Conservation (phyloP, 2,888 invertebrate species). For the Cremastinae sp. region DNA sequence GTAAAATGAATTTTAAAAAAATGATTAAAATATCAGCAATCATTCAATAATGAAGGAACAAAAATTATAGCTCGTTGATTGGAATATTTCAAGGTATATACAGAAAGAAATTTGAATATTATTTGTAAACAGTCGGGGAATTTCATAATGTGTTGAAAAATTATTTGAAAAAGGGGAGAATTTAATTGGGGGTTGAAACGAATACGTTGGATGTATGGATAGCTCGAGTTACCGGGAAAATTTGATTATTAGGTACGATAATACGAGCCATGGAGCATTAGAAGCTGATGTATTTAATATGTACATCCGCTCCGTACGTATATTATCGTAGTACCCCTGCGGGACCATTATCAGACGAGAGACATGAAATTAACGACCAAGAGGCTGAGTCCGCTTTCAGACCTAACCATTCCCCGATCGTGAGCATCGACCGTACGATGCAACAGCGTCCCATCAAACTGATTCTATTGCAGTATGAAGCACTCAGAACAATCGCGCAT, state of each 20-base stretch:
- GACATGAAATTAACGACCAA: conserved; percentile 74
- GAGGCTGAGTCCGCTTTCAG: conserved; percentile 47
- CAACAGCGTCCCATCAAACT: conserved; percentile 72
- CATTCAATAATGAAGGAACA: background rate
- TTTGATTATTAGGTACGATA: conserved; percentile 66
- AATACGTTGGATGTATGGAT: no score
- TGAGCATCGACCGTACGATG: conserved; percentile 5
- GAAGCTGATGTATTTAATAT: conserved; percentile 44
- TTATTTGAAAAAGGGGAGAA: no score
- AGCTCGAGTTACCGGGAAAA: background rate
- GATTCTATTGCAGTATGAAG: conserved; percentile 71
- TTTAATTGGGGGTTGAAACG: no score
- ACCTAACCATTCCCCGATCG: conserved; percentile 15
- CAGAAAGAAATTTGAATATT: no score
- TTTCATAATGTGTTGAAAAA: no score
- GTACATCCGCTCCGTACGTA: conserved; percentile 17
- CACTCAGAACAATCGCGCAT: conserved; percentile 17
- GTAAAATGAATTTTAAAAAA: conserved; percentile 1
- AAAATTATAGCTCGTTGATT: no score
- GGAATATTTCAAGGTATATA: no score
- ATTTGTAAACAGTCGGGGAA: no score
- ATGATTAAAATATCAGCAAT: background rate
- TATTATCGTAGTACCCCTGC: conserved; percentile 58
- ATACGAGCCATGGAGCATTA: conserved; percentile 49
- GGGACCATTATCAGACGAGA: conserved; percentile 67